A percentile compares a stretch with the other conserved stretches of the same genome.
These are phyloP conservation scores for Gasteruption jaculator DNA, from an alignment of 2,888 invertebrate genomes.

Conservation along the genomic window DNA sequence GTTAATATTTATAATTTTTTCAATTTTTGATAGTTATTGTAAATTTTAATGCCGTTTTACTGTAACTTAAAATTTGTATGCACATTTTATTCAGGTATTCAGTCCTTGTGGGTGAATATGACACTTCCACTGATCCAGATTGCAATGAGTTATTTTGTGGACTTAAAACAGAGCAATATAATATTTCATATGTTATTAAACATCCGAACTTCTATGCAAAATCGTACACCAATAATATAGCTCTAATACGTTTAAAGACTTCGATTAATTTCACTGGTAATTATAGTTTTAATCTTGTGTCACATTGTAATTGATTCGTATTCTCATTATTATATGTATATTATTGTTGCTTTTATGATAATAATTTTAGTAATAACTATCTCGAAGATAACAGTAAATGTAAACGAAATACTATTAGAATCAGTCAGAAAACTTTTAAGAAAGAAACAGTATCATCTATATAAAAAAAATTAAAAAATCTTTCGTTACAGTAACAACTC, in stretches of 20 bases:
- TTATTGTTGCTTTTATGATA: too few relatives aligned
- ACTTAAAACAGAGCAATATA: conserved; percentile 65
- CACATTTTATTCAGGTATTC: too few relatives aligned
- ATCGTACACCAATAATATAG: conserved; percentile 64
- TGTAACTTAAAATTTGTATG: conserved; percentile 8
- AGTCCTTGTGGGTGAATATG: conserved; percentile 72
- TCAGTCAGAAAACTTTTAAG: too few relatives aligned
- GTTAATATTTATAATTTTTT: background rate
- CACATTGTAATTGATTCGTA: background rate
- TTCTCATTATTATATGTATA: too few relatives aligned
- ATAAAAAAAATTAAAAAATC: too few relatives aligned
- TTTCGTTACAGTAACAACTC: conserved; percentile 73
- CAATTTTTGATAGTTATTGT: background rate
- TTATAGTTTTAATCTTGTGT: conserved; percentile 21
- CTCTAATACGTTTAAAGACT: conserved; percentile 66
- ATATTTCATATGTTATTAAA: conserved; percentile 70
- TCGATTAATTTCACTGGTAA: conserved; percentile 65
- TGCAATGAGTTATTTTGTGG: conserved; percentile 72
- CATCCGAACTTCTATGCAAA: conserved; percentile 67
- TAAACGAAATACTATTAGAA: too few relatives aligned
- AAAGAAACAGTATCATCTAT: too few relatives aligned
- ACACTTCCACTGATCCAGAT: conserved; percentile 68
- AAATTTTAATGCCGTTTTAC: conserved; percentile 5
- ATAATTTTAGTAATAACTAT: too few relatives aligned
- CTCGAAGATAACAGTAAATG: too few relatives aligned